A percentile compares a stretch with the other conserved stretches of the same genome.
Conservation (phyloP, 2,113 vertebrate species). For the Aramus guarauna region DNA sequence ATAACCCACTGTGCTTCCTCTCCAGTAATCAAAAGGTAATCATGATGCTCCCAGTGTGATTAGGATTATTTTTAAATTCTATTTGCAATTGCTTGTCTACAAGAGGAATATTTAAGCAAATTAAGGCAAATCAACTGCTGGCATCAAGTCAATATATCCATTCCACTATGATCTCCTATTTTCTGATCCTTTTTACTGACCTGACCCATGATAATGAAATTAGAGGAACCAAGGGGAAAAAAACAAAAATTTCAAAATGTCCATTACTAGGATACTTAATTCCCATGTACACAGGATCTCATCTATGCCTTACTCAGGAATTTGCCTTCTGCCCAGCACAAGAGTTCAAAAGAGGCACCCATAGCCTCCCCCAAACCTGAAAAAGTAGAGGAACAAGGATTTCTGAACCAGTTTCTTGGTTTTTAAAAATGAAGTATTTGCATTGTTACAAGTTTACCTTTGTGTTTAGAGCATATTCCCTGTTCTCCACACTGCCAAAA, state of each 20-base stretch:
- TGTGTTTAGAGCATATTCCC: neutral
- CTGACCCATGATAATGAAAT: neutral
- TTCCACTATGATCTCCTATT: neutral
- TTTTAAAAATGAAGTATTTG: neutral
- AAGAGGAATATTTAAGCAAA: neutral
- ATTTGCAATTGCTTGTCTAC: neutral
- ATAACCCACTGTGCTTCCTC: neutral
- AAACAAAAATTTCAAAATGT: neutral
- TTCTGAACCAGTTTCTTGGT: neutral
- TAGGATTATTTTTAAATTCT: constrained; percentile 9
- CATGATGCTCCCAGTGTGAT: neutral
- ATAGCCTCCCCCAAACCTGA: neutral
- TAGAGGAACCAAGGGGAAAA: neutral
- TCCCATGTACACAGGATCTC: neutral
- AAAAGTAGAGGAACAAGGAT: neutral
- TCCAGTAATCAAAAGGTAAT: neutral
- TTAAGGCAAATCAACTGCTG: neutral
- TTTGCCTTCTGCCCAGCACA: neutral
- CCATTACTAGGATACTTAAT: no score
- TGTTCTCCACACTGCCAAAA: neutral
- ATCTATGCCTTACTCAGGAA: neutral
- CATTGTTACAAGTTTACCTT: neutral
- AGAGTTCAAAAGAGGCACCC: neutral
- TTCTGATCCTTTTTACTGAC: neutral
- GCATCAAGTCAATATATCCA: neutral